Conservation (phyloP, 2,888 invertebrate genomes). For the Julus scandinavius region DNA sequence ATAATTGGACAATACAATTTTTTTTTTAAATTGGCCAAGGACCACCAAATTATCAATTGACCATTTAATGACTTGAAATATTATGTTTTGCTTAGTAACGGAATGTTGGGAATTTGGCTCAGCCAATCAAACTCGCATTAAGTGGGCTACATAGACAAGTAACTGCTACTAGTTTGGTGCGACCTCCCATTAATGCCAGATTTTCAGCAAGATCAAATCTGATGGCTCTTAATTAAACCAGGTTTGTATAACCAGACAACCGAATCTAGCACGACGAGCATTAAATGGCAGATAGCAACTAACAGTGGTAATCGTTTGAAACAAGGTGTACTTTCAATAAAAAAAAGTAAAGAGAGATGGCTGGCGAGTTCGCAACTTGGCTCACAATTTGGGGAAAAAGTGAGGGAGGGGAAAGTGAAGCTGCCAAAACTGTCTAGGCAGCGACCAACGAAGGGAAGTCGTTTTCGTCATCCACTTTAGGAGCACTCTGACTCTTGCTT, state of each 20-base stretch:
- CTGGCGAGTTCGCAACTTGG: not conserved
- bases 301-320: constrained; percentile 6
- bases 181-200: not conserved
- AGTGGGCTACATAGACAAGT: not conserved
- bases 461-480: constrained; percentile 94
- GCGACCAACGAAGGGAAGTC: constrained; percentile 91
- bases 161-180: not conserved
- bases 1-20: too few relatives aligned
- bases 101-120: not conserved
- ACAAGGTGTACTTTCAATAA: not conserved
- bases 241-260: not conserved
- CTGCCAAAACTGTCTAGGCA: constrained; percentile 45
- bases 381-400: not conserved
- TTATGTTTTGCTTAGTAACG: not conserved
- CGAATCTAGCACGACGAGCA: not conserved
- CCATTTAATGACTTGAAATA: not conserved
- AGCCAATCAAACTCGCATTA: not conserved
- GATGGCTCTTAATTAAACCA: not conserved
- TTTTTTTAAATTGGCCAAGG: not conserved
- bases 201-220: not conserved
- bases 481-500: constrained; percentile 65
- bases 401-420: constrained; percentile 22
- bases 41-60: not conserved
- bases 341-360: not conserved
- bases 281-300: constrained; percentile 3